These are phyloP conservation scores for Sylvia atricapilla DNA, from an alignment of 2,113 vertebrate genomes.

Conservation along the genomic window DNA sequence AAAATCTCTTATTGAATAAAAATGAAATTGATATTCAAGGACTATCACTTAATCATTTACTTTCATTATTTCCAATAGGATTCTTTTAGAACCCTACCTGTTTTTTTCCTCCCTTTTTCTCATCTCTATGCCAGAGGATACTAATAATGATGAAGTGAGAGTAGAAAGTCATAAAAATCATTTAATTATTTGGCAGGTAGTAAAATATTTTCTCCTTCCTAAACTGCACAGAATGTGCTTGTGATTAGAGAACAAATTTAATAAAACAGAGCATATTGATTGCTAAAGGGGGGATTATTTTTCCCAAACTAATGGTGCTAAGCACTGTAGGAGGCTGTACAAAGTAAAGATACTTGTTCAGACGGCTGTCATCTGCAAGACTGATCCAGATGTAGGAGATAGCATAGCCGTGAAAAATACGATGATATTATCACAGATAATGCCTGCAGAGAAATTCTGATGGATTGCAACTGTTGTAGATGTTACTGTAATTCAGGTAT, in stretches of 20 bases:
- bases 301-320: background rate
- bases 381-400: background rate
- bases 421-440: background rate
- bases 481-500: background rate
- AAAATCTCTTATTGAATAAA: background rate
- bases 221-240: background rate
- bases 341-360: background rate
- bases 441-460: background rate
- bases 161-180: background rate
- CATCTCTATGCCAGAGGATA: background rate
- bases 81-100: background rate
- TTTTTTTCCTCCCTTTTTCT: accelerated
- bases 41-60: background rate
- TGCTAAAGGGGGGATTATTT: background rate
- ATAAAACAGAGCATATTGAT: slow-evolving; percentile 35
- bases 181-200: slow-evolving; percentile 19
- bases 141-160: background rate
- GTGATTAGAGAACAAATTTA: slow-evolving; percentile 30
- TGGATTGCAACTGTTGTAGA: background rate
- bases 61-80: background rate
- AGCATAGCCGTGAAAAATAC: background rate
- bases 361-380: slow-evolving; percentile 20
- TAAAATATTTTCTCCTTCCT: background rate
- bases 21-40: background rate
- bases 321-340: background rate